Conservation (phyloP, 2,113 vertebrate genomes). For the Lutjanus erythropterus region DNA sequence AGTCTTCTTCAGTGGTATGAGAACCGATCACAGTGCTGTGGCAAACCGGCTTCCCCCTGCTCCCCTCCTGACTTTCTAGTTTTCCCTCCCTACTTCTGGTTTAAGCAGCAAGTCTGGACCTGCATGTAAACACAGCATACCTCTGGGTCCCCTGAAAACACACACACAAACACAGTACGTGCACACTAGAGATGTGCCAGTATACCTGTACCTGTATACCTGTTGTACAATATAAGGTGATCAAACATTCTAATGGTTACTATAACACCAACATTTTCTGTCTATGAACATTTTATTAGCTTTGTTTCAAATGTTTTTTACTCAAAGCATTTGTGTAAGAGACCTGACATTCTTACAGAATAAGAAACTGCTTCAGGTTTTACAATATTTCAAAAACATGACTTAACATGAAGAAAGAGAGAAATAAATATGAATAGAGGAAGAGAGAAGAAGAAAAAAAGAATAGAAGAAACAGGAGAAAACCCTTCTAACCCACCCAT, state of each 20-base stretch:
- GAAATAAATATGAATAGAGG: no score
- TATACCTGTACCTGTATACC: background rate
- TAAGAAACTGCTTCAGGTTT: no score
- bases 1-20: background rate
- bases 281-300: background rate
- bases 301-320: no score
- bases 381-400: no score
- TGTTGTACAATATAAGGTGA: background rate
- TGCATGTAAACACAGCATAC: conserved; percentile 51
- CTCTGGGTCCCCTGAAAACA: conserved; percentile 10
- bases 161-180: background rate
- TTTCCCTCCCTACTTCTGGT: conserved; percentile 22
- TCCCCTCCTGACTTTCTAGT: background rate
- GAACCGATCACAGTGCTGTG: background rate
- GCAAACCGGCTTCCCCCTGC: background rate
- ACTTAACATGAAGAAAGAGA: no score
- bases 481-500: no score
- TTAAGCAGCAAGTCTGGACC: conserved; percentile 53
- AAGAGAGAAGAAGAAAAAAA: no score
- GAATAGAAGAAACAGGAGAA: no score
- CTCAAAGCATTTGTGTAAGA: no score
- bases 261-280: background rate
- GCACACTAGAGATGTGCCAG: background rate
- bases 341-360: no score
- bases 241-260: background rate